Percentiles rank a stretch among this genome's conserved stretches.
phyloP scores from a whole-genome alignment of 2,113 vertebrate genomes.

The Chlorodrepanis virens region DNA sequence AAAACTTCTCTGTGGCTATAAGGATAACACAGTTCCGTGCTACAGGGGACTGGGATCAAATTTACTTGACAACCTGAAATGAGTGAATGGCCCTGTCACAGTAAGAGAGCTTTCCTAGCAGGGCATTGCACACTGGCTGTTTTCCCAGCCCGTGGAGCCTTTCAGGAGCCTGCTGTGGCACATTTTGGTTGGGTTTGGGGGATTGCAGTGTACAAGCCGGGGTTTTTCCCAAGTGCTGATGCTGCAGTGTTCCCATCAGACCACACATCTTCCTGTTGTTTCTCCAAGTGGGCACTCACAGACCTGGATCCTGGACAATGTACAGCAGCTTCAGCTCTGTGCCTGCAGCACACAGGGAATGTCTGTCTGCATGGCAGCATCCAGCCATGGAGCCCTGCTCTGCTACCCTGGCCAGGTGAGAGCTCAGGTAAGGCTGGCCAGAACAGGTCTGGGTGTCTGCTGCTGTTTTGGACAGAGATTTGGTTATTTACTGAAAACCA shows the following conservation, averaged over 20 bases:
- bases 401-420: not conserved
- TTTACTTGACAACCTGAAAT: not conserved
- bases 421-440: not conserved
- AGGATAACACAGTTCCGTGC: rapidly evolving
- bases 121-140: not conserved
- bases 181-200: not conserved
- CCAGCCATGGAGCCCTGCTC: not conserved
- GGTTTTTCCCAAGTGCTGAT: not conserved
- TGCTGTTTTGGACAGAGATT: not conserved
- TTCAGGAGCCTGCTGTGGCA: not conserved
- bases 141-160: not conserved
- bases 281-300: not conserved
- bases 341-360: not conserved
- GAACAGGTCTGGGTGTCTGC: rapidly evolving
- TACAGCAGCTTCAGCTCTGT: not conserved
- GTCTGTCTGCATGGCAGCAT: rapidly evolving
- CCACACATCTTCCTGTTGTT: rapidly evolving
- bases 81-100: not conserved
- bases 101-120: not conserved
- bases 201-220: not conserved
- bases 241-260: not conserved
- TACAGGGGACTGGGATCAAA: not conserved
- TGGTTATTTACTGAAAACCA: not conserved
- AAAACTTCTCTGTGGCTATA: not conserved
- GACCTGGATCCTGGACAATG: not conserved